phyloP scores from a whole-genome alignment of 1,140 invertebrate species.

The Drosophila lacertosa region DNA sequence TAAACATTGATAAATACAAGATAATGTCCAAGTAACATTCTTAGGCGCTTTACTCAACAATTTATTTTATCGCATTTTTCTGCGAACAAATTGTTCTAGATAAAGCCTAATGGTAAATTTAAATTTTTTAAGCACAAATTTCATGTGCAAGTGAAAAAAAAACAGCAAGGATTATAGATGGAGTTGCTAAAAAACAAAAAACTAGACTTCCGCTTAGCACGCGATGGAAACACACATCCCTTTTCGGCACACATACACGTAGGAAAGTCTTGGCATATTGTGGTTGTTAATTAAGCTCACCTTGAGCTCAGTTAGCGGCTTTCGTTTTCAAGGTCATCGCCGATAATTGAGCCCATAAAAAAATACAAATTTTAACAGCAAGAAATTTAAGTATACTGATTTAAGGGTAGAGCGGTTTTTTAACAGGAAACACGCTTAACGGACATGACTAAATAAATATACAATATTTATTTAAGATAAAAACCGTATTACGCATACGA shows the following conservation, averaged over 20 bases:
- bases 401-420: background rate
- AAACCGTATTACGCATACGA: conserved; percentile 21
- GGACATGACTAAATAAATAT: background rate
- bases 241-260: conserved; percentile 6
- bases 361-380: conserved; percentile 22
- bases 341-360: conserved; percentile 56
- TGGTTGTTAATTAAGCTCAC: conserved; percentile 66
- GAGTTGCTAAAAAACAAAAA: conserved; percentile 41
- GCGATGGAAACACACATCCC: conserved; percentile 51
- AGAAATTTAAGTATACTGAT: conserved; percentile 1
- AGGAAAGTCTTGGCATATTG: conserved; percentile 45
- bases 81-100: conserved; percentile 18
- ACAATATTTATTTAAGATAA: background rate
- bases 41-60: no score
- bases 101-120: conserved; percentile 12
- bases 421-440: background rate
- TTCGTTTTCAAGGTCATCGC: conserved; percentile 66
- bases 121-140: background rate
- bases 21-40: no score
- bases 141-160: background rate
- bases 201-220: conserved; percentile 47
- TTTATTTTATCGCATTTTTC: no score
- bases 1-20: background rate
- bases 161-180: conserved; percentile 20
- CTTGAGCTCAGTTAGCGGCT: conserved; percentile 56